phyloP scores from a whole-genome alignment of 2,888 invertebrate species.

The Orchesella flavescens region DNA sequence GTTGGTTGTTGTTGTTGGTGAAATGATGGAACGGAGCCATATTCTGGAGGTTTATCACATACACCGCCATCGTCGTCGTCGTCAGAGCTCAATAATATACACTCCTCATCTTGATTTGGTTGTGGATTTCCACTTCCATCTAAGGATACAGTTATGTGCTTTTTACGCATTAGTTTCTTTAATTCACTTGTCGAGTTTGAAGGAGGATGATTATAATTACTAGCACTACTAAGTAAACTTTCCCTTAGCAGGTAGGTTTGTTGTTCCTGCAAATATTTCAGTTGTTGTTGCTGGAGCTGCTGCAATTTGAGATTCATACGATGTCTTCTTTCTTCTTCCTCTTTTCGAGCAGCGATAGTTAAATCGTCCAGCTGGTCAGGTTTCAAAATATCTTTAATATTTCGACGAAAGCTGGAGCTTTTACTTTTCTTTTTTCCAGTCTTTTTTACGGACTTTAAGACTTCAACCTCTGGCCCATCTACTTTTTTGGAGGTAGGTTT shows the following conservation, averaged over 20 bases:
- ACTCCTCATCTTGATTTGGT: slow-evolving; percentile 16
- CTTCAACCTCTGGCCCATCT: slow-evolving; percentile 55
- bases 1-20: too few species aligned
- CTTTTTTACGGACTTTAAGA: slow-evolving; percentile 58
- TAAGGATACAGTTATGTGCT: slow-evolving; percentile 53
- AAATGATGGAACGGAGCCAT: not conserved
- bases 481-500: not conserved
- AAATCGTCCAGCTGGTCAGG: slow-evolving; percentile 94
- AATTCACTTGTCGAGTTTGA: slow-evolving; percentile 15
- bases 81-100: slow-evolving; percentile 49
- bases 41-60: not conserved
- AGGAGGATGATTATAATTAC: not conserved
- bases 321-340: slow-evolving; percentile 85
- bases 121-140: slow-evolving; percentile 27
- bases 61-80: too few species aligned
- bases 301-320: slow-evolving; percentile 74
- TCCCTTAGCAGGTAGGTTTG: slow-evolving; percentile 50
- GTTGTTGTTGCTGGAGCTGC: slow-evolving; percentile 72
- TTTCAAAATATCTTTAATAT: slow-evolving; percentile 94
- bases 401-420: slow-evolving; percentile 79
- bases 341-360: slow-evolving; percentile 91
- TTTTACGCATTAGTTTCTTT: slow-evolving; percentile 50
- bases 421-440: slow-evolving; percentile 65
- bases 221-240: slow-evolving; percentile 12
- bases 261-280: slow-evolving; percentile 69